A percentile compares a stretch with the other conserved stretches of the same genome.
phyloP scores from a whole-genome alignment of 1,140 invertebrate species.

The Wasmannia auropunctata region DNA sequence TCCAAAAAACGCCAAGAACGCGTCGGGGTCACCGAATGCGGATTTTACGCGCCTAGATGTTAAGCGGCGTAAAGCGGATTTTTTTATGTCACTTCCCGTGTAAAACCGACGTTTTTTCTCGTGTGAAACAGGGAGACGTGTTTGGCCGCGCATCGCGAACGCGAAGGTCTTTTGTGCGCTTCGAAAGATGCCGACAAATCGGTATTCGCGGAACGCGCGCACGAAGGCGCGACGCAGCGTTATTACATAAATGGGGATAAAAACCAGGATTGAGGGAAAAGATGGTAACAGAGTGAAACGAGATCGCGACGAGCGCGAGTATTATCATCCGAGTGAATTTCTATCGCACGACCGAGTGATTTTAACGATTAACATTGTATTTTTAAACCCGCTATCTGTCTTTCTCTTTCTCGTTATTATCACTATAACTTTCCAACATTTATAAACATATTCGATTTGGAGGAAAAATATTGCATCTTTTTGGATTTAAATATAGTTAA shows the following conservation, averaged over 20 bases:
- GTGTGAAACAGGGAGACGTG: background rate
- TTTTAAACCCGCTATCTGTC: background rate
- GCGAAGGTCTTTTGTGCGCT: conserved; percentile 18
- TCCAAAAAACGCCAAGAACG: conserved; percentile 8
- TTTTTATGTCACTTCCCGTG: conserved; percentile 40
- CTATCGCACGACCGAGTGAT: background rate
- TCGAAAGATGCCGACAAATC: conserved; percentile 52
- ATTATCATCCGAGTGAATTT: background rate
- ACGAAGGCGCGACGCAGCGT: background rate
- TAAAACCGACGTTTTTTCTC: conserved; percentile 15
- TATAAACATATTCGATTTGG: background rate
- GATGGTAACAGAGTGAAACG: background rate
- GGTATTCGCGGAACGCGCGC: background rate
- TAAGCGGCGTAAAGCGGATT: conserved; percentile 31
- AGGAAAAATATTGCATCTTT: background rate
- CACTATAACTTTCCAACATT: background rate
- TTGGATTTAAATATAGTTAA: background rate
- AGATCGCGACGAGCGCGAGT: background rate
- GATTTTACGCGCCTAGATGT: conserved; percentile 63
- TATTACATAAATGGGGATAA: background rate
- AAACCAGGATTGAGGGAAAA: background rate
- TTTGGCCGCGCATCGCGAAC: conserved; percentile 30
- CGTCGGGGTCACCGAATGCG: background rate
- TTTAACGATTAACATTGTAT: background rate
- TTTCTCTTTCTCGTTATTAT: background rate